Evolutionary conservation across 2,113 vertebrate species (phyloP), one percentile per base, ranked within the genome.

Genomic region (Antechinus flavipes): DNA sequence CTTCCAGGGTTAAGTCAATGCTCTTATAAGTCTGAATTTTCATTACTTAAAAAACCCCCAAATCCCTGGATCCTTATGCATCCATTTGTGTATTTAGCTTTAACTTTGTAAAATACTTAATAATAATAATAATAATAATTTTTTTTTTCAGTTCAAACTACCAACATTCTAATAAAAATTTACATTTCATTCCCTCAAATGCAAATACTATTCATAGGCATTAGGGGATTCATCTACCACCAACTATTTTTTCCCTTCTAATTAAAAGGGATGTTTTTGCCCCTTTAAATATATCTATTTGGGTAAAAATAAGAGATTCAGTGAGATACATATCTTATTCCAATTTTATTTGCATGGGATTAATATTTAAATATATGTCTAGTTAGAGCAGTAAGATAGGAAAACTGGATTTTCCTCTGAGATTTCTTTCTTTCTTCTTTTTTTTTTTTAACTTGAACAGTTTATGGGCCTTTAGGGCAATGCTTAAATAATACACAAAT

Each of bases 401-500:
- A 95, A 93, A 96, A 7, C 54, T 89, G 89, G 16, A 14, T 94
- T 9, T 93, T 93, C 27, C 90, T 23, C n/a, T 91, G 91, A 93
- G 94, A 93, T 91, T 47, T 14, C 93, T 16, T 94, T 95, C 10
- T 35, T 84, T 58, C 10, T 35, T 84, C 27, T 58, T 2, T 58
- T 56, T 58, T 27, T 76, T n/a, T 68, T 68, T 14, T 1, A 49
- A 94, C 50, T 94, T 94, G 1, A 0, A 47, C 26, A 91, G 50
- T 95, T 76, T 96, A 53, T 90, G 4, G 35, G 2, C 94, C 30
- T 94, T 93, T 92, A 0, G 90, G 49, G 90, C n/a, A 90, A 93
- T 14, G 4, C 30, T 93, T 95, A 61, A 96, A 93, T 91, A 94
- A 96, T 95, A 90, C 53, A 91, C 92, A 24, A 96, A 97, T 96